Percentiles rank a stretch among this genome's conserved stretches.
Evolutionary conservation across 2,113 vertebrate species (phyloP).

Genomic region (Cebus imitator): DNA sequence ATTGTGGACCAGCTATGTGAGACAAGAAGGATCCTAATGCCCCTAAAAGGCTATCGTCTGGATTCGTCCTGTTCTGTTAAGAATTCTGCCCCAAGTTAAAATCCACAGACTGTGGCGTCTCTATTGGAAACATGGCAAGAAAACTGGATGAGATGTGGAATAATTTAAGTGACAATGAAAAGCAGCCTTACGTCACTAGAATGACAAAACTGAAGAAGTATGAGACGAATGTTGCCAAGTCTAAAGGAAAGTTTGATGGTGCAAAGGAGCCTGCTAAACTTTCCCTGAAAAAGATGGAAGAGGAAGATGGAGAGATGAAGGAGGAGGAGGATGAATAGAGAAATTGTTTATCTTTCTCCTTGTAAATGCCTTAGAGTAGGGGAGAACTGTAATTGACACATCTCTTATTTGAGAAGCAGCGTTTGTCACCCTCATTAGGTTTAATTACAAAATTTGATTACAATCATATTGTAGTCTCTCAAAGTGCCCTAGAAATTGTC

Average conservation of each 20-base stretch:
- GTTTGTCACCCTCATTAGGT: too few relatives aligned
- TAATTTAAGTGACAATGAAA: slow-evolving; percentile 87
- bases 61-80: slow-evolving; percentile 91
- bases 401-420: too few relatives aligned
- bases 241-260: slow-evolving; percentile 89
- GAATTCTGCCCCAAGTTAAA: slow-evolving; percentile 92
- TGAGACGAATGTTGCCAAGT: slow-evolving; percentile 91
- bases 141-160: slow-evolving; percentile 66
- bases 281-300: too few relatives aligned
- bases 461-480: slow-evolving; percentile 84
- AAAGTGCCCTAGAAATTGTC: slow-evolving; percentile 85
- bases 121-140: slow-evolving; percentile 90
- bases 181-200: slow-evolving; percentile 90
- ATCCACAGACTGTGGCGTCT: slow-evolving; percentile 87
- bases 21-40: too few relatives aligned
- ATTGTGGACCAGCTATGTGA: too few relatives aligned
- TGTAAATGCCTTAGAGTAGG: too few relatives aligned
- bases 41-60: slow-evolving; percentile 72
- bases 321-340: too few relatives aligned
- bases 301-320: too few relatives aligned
- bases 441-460: slow-evolving; percentile 78
- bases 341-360: too few relatives aligned
- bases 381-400: too few relatives aligned
- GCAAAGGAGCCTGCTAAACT: not conserved
- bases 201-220: slow-evolving; percentile 92